Evolutionary conservation across 2,888 invertebrate genomes (phyloP), one percentile per base, ranked within the genome.

Genomic region (Caenorhabditis doughertyi): DNA sequence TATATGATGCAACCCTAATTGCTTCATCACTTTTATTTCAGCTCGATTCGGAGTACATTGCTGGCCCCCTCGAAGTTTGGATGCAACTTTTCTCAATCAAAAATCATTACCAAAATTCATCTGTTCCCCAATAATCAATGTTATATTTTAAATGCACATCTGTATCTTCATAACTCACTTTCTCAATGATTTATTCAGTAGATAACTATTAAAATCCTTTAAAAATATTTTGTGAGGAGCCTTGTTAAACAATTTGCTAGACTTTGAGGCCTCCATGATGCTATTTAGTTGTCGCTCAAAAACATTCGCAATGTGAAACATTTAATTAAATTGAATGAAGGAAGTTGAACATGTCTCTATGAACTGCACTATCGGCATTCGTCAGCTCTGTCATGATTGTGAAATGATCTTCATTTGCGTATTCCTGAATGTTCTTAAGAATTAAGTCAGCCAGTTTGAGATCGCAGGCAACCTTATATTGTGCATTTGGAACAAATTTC

Each of bases 351-450:
- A 81, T 70, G 18, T 81, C 81, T 0, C 18, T 13, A 47, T 56
- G 44, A 0, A 71, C 27, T 0, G 27, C 25, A 23, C 58, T 81
- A 8, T 51, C 35, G 29, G 62, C 56, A 9, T 70, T 71, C 11
- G 13, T 32, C 8, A 81, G 58, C 23, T 81, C 65, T 18, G 76
- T 81, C 39, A 81, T 35, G 21, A 72, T 71, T 13, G 51, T 58
- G 71, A 74, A 81, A 44, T 77, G 77, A 60, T 81, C 72, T 23
- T 77, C 81, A 18, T 67, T 42, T 4, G 21, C 51, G 42, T 81
- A 81, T 32, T 76, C 71, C 65, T 70, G 62, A 44, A 68, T 39
- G 11, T 13, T 13, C 5, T 9, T 13, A 39, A 5, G 3, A 13
- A 9, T 39, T 32, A 32, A 32, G n/a, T n/a, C n/a, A n/a, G n/a